Conservation (phyloP, 2,113 vertebrate genomes). For the Austrofundulus limnaeus region DNA sequence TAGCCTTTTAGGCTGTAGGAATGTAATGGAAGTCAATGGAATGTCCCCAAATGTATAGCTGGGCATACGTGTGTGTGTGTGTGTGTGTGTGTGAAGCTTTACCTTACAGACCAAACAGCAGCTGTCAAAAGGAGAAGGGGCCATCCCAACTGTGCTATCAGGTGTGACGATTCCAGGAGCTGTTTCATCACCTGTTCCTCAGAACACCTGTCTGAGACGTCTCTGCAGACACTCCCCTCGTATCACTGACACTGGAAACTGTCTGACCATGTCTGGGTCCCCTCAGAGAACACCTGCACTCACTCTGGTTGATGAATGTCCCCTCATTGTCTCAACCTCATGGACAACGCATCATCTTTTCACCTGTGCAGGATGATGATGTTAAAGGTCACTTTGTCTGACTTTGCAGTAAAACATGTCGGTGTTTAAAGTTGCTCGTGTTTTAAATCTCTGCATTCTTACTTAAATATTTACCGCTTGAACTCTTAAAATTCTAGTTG, state of each 20-base stretch:
- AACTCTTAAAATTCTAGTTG: too few species aligned
- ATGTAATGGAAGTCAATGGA: too few species aligned
- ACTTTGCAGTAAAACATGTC: too few species aligned
- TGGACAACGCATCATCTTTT: too few species aligned
- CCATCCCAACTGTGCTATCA: conserved; percentile 58
- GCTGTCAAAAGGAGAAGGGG: conserved; percentile 44
- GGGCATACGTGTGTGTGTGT: neutral
- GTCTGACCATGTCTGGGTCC: conserved; percentile 20
- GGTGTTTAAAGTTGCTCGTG: too few species aligned
- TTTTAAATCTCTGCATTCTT: too few species aligned
- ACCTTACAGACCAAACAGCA: conserved; percentile 30
- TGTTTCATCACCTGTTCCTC: conserved; percentile 66
- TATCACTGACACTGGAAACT: conserved; percentile 53
- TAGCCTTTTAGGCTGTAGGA: too few species aligned
- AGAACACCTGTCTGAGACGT: conserved; percentile 29
- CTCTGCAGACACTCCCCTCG: conserved; percentile 38
- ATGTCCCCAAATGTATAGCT: too few species aligned
- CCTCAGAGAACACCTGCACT: conserved; percentile 60
- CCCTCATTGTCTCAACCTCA: conserved; percentile 23
- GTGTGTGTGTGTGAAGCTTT: conserved; percentile 8
- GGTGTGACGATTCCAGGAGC: conserved; percentile 52
- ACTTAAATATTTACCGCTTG: too few species aligned
- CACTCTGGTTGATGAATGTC: conserved; percentile 20
- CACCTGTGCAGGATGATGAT: too few species aligned
- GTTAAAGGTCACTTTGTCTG: too few species aligned